These are phyloP conservation scores for Conops quadrifasciatus DNA, from an alignment of 2,888 invertebrate genomes.

Conservation along the genomic window DNA sequence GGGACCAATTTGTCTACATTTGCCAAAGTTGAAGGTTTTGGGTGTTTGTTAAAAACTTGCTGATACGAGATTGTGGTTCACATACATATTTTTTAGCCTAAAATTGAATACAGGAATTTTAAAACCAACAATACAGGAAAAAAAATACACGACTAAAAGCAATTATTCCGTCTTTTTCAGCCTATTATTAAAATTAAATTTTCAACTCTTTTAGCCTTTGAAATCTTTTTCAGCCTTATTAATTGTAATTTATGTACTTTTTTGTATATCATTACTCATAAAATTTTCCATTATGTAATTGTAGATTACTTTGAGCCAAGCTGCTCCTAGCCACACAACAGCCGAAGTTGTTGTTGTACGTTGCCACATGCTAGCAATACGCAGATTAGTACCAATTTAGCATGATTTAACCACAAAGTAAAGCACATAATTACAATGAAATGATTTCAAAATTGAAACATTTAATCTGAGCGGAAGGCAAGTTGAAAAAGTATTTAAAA, in stretches of 20 bases:
- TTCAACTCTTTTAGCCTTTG: slow-evolving; percentile 6
- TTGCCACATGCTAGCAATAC: slow-evolving; percentile 25
- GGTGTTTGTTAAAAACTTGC: no score
- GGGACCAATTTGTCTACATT: no score
- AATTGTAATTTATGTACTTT: neutral
- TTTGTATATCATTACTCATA: slow-evolving; percentile 37
- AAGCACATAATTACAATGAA: slow-evolving; percentile 30
- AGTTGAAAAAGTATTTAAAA: slow-evolving; percentile 28
- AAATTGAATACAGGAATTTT: neutral
- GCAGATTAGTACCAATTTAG: slow-evolving; percentile 30
- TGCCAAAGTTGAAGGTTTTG: no score
- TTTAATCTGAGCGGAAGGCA: slow-evolving; percentile 36
- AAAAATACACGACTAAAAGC: neutral
- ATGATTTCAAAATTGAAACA: slow-evolving; percentile 34
- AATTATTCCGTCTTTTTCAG: neutral
- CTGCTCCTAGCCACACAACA: slow-evolving; percentile 40
- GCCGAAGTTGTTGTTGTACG: slow-evolving; percentile 34
- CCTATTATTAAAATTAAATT: neutral
- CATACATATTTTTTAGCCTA: neutral
- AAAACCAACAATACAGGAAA: neutral
- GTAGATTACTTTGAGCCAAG: slow-evolving; percentile 47
- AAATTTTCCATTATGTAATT: slow-evolving; percentile 44
- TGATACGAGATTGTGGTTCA: neutral
- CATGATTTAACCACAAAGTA: slow-evolving; percentile 28
- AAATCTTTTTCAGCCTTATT: neutral